A percentile compares a stretch with the other conserved stretches of the same genome.
Evolutionary conservation across 2,888 invertebrate genomes (phyloP).

Genomic region (Archips crataeganus): DNA sequence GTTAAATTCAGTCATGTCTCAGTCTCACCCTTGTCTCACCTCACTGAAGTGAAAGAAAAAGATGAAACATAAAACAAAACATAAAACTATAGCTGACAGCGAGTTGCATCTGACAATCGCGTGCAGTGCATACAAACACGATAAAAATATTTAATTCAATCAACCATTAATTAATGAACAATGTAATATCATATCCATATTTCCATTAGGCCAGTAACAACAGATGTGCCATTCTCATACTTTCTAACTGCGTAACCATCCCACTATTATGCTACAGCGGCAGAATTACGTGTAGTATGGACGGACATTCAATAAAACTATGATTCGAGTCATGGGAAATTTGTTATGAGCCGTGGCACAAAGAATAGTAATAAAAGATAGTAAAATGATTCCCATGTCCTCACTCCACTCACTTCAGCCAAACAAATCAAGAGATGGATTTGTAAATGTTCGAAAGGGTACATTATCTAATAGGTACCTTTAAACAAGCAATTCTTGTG

Average conservation of each 20-base stretch:
- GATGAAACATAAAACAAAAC: no score
- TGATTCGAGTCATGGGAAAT: slow-evolving; percentile 50
- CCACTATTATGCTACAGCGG: slow-evolving; percentile 72
- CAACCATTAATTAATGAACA: slow-evolving; percentile 32
- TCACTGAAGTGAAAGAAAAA: no score
- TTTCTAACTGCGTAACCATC: slow-evolving; percentile 77
- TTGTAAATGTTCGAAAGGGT: no score
- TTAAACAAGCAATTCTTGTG: no score
- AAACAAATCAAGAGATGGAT: background rate
- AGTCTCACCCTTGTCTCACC: no score
- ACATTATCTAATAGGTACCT: no score
- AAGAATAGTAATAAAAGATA: background rate
- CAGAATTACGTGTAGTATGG: slow-evolving; percentile 61
- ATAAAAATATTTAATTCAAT: slow-evolving; percentile 9
- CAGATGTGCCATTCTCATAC: slow-evolving; percentile 66
- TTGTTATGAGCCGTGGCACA: slow-evolving; percentile 18
- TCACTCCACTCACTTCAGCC: background rate
- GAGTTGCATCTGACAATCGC: no score
- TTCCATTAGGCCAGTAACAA: slow-evolving; percentile 54
- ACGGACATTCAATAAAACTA: slow-evolving; percentile 55
- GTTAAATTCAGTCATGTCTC: no score
- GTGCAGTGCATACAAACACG: no score
- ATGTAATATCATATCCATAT: slow-evolving; percentile 28
- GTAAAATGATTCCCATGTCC: background rate
- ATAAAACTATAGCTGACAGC: no score